Base-by-base conservation (phyloP, 2,888 invertebrate species). In the Neria commutata region DNA sequence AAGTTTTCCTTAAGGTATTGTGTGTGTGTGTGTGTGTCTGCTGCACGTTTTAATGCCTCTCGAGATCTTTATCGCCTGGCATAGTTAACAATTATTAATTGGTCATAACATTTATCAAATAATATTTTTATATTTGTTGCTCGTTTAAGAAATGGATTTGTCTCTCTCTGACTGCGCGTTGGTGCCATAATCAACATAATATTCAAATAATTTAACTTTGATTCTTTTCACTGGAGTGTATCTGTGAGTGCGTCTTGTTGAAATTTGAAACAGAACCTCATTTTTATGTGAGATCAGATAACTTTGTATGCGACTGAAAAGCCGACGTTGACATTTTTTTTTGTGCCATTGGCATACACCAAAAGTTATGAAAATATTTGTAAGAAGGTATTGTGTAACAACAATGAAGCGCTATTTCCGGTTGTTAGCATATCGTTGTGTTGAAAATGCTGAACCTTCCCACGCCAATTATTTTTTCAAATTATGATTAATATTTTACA, bases 51-150 rank as follows among this genome's bases (percentile, higher is more conserved):
- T n/a, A 48, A 26, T 26, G 21, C 3, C 42, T 58, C 63, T 65
- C 62, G 66, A 56, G 56, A 66, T 68, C 63, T 65, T 63, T 64
- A 69, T 69, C 71, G 63, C 48, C 50, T 67, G 67, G 65, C 70
- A 68, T 67, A 71, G 72, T 74, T 74, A 72, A 71, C 72, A 72
- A 74, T 72, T 72, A 74, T 74, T 72, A 72, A 74, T 72, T 68
- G 72, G 61, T 71, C 72, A 71, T 72, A 72, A 74, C 74, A 72
- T 72, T 69, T 74, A 69, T 72, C 71, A 69, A 69, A 65, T 58
- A 48, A 64, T 59, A 55, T 66, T 54, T 56, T 51, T 54, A 24
- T 61, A 54, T 52, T 37, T 49, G 26, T 50, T 46, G 8, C 21
- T 46, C 21, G 26, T 16, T 24, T 53, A 17, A 17, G 37, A 37